phyloP scores from a whole-genome alignment of 1,140 invertebrate genomes.

The Sitophilus oryzae region DNA sequence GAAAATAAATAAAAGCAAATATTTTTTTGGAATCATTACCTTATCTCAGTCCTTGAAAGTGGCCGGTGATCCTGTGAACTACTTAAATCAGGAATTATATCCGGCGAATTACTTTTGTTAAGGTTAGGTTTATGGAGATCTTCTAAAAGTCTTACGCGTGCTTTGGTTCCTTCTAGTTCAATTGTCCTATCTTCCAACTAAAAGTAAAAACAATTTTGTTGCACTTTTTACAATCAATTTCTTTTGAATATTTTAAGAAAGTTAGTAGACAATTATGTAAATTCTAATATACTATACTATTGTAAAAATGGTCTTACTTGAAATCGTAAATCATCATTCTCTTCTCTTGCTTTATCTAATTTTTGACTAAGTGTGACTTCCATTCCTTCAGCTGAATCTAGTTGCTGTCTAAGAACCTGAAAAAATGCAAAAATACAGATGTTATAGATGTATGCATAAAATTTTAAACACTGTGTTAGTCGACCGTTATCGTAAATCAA shows the following conservation, averaged over 20 bases:
- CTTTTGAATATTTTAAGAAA: neutral
- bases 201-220: slow-evolving; percentile 2
- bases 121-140: slow-evolving; percentile 39
- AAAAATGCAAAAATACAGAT: slow-evolving; percentile 32
- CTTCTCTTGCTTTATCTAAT: slow-evolving; percentile 65
- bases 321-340: slow-evolving; percentile 75
- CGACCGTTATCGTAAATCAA: no score
- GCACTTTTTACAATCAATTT: neutral
- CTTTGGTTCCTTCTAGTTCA: slow-evolving; percentile 72
- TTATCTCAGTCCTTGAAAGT: slow-evolving; percentile 23
- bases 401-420: slow-evolving; percentile 61
- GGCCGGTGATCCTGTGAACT: slow-evolving; percentile 30
- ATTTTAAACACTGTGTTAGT: no score
- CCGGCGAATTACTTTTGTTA: slow-evolving; percentile 30
- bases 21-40: no score
- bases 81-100: slow-evolving; percentile 48
- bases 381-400: slow-evolving; percentile 59
- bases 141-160: slow-evolving; percentile 65
- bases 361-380: slow-evolving; percentile 59
- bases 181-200: slow-evolving; percentile 76
- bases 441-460: neutral
- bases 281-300: no score
- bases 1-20: no score
- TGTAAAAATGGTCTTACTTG: no score
- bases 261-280: no score